phyloP scores from a whole-genome alignment of 2,888 invertebrate genomes.

The Epicampocera succincta region DNA sequence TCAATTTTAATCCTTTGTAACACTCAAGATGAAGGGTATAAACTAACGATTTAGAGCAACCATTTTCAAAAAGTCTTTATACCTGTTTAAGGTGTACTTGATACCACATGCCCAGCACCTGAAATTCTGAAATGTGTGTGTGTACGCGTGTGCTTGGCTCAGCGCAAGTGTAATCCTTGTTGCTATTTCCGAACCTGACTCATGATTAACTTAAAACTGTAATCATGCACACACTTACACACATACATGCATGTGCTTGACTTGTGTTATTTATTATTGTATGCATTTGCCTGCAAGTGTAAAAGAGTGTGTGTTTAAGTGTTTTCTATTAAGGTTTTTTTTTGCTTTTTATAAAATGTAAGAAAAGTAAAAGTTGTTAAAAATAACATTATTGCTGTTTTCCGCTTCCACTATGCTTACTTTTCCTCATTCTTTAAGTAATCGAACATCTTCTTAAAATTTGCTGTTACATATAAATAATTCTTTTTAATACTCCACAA shows the following conservation, averaged over 20 bases:
- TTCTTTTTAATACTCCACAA: no score
- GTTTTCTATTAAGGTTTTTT: not conserved
- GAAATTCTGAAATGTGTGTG: not conserved
- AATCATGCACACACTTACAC: conserved; percentile 51
- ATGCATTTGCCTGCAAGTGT: conserved; percentile 18
- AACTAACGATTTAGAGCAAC: not conserved
- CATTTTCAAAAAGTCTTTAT: not conserved
- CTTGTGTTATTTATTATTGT: conserved; percentile 47
- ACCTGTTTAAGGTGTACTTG: not conserved
- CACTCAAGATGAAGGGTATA: conserved; percentile 4
- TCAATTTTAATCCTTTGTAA: not conserved
- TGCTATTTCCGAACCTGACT: conserved; percentile 43
- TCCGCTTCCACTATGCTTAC: not conserved
- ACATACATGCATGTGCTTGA: conserved; percentile 51
- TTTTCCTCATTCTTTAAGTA: no score
- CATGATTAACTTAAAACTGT: conserved; percentile 61
- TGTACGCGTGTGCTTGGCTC: not conserved
- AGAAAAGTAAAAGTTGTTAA: conserved; percentile 35
- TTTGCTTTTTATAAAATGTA: conserved; percentile 1
- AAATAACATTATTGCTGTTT: conserved; percentile 2
- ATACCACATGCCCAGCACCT: conserved; percentile 4
- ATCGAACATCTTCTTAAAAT: no score
- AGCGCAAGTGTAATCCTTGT: not conserved
- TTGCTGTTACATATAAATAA: no score
- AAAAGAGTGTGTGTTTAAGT: conserved; percentile 1